Percentiles rank a stretch among this genome's conserved stretches.
phyloP scores from a whole-genome alignment of 2,113 vertebrate genomes.

The Dascyllus trimaculatus region DNA sequence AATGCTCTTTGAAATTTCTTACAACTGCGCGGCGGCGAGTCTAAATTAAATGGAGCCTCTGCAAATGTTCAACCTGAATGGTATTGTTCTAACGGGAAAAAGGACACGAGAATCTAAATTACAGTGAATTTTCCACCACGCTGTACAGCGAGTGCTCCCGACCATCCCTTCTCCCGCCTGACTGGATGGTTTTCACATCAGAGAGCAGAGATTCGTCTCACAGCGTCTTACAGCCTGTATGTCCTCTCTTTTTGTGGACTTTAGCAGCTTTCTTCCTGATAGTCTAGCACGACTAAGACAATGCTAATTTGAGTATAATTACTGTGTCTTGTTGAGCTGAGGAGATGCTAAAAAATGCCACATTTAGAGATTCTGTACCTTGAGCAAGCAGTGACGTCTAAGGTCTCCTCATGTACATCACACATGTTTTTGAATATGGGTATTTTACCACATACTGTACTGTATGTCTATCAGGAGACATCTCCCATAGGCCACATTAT shows the following conservation, averaged over 20 bases:
- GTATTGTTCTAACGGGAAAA: conserved; percentile 29
- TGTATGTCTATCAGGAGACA: conserved; percentile 8
- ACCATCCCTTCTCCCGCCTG: neutral
- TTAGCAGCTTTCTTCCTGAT: conserved; percentile 5
- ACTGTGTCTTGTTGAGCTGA: neutral
- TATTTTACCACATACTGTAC: neutral
- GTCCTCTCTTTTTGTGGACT: neutral
- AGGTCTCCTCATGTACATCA: too few relatives aligned
- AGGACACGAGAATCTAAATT: conserved; percentile 17
- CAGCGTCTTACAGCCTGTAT: neutral
- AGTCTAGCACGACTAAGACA: too few relatives aligned
- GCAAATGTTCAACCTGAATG: conserved; percentile 33
- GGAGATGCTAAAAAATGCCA: neutral
- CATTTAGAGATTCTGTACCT: neutral
- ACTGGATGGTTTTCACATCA: neutral
- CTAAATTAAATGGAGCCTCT: conserved; percentile 57
- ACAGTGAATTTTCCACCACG: neutral
- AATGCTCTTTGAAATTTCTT: conserved; percentile 57
- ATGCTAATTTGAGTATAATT: conserved; percentile 12
- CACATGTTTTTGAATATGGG: too few relatives aligned
- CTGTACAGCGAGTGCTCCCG: neutral
- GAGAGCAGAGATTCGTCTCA: neutral
- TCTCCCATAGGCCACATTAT: conserved; percentile 19
- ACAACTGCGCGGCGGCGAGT: conserved; percentile 36
- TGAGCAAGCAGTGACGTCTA: neutral